phyloP scores from a whole-genome alignment of 2,797 vertebrate genomes.

The Artibeus jamaicensis region DNA sequence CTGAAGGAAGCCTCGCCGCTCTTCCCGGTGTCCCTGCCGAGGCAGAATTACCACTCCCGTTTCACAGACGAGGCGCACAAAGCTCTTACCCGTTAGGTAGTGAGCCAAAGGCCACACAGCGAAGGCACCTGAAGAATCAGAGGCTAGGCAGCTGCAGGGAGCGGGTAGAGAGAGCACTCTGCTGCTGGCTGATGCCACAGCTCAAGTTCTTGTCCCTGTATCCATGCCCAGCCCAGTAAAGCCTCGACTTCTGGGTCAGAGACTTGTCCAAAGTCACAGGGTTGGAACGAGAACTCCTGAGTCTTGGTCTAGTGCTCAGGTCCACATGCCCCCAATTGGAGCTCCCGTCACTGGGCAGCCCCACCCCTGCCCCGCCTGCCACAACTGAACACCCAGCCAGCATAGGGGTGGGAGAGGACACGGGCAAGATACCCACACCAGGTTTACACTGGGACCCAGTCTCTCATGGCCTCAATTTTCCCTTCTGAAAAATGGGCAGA shows the following conservation, averaged over 20 bases:
- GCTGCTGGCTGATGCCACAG: not conserved
- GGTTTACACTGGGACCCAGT: not conserved
- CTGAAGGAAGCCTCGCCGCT: not conserved
- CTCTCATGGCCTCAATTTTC: not conserved
- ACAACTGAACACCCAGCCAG: not conserved
- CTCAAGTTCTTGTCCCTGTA: not conserved
- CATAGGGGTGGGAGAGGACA: not conserved
- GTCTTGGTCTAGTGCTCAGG: not conserved
- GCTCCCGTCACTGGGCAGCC: not conserved
- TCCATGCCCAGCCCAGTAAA: not conserved
- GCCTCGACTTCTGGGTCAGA: not conserved
- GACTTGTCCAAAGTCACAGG: not conserved
- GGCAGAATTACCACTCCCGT: not conserved
- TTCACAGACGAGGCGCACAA: not conserved
- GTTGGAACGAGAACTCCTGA: not conserved
- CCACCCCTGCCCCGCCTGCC: not conserved
- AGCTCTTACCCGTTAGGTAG: not conserved
- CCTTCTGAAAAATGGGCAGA: constrained; percentile 5
- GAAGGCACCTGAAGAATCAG: not conserved
- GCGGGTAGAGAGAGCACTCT: not conserved
- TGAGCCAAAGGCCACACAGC: not conserved
- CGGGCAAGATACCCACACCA: not conserved
- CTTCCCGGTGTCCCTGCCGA: not conserved
- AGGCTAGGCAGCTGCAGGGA: not conserved
- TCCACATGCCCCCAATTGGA: not conserved